These are phyloP conservation scores for Decapterus maruadsi DNA, from an alignment of 2,797 vertebrate genomes.

Conservation along the genomic window DNA sequence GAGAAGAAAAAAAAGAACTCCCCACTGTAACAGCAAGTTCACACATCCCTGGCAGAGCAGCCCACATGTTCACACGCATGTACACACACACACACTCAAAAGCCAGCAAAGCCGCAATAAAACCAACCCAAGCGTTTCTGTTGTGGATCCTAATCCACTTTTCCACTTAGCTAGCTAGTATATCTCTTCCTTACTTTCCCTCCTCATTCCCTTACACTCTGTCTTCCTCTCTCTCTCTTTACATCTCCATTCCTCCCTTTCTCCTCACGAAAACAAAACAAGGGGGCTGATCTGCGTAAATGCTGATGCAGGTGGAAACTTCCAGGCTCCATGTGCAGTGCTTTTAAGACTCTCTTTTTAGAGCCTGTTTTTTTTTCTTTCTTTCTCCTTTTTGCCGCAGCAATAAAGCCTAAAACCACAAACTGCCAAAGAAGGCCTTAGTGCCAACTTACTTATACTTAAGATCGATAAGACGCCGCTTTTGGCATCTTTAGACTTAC, in stretches of 20 bases:
- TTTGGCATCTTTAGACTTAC: constrained; percentile 38
- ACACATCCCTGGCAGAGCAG: constrained; percentile 55
- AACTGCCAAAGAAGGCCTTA: constrained; percentile 34
- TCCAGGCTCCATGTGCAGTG: constrained; percentile 29
- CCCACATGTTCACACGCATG: constrained; percentile 62
- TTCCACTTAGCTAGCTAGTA: constrained; percentile 74
- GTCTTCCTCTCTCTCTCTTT: constrained; percentile 16
- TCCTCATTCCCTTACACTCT: constrained; percentile 19
- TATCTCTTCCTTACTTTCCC: constrained; percentile 53
- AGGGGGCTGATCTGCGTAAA: constrained; percentile 69
- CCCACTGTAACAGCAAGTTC: constrained; percentile 59
- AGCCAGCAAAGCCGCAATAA: constrained; percentile 67
- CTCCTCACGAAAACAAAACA: constrained; percentile 66
- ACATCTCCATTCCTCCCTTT: constrained; percentile 44
- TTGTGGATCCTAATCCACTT: constrained; percentile 80
- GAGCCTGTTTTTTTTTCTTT: constrained; percentile 2
- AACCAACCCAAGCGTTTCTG: constrained; percentile 75
- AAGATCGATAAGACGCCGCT: constrained; percentile 47
- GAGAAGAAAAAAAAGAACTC: background rate
- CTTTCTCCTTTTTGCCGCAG: constrained; percentile 9
- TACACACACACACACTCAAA: constrained; percentile 24
- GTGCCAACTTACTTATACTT: constrained; percentile 32
- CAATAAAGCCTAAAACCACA: constrained; percentile 52
- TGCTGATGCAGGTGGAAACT: constrained; percentile 74
- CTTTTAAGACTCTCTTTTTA: constrained; percentile 56